Base-by-base conservation (phyloP, 2,888 invertebrate genomes). In the Rotaria sp. region DNA sequence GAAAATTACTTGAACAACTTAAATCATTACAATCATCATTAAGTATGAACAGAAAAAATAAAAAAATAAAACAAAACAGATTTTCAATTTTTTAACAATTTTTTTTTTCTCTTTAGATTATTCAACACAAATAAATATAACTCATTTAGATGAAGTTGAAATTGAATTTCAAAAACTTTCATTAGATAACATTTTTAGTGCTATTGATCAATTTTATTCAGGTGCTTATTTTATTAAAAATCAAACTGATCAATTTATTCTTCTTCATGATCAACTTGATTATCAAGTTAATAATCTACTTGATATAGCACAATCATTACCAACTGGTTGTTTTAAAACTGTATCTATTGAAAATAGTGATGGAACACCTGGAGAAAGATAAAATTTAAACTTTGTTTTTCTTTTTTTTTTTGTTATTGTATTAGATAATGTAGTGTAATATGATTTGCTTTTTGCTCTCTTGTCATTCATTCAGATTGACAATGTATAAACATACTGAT, bases 11-110 rank as follows among this genome's bases (percentile, higher is more conserved):
- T 2, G 80, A 80, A 45, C 80, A 80, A 80, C 13, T 80, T 0
- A 80, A 80, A 80, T 80, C 80, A 26, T 80, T 80, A n/a, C 80
- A 80, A 45, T 45, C 80, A 45, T 80, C 80, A 45, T 80, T 80
- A 7, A 80, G 80, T 80, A 80, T n/a, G n/a, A 41, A 38, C 10
- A 38, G 0, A 15, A 11, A 67, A 30, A 30, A 30, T 3, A 15
- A 11, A 67, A 30, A 30, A 30, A 67, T 15, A 50, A 15, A 13
- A 50, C 18, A 18, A 50, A 50, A 50, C 50, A n/a, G n/a, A n/a
- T n/a, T 50, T 50, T 50, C 13, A 11, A 13, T 13, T 24, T 26
- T 57, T n/a, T 0, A 67, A 30, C 24, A 24, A 67, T 67, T 67
- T 2, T 67, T 30, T 2, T 30, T 30, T 67, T 11, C 15, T 30